Evolutionary conservation across 2,797 vertebrate species (phyloP).

Genomic region (Urophycis tenuis): DNA sequence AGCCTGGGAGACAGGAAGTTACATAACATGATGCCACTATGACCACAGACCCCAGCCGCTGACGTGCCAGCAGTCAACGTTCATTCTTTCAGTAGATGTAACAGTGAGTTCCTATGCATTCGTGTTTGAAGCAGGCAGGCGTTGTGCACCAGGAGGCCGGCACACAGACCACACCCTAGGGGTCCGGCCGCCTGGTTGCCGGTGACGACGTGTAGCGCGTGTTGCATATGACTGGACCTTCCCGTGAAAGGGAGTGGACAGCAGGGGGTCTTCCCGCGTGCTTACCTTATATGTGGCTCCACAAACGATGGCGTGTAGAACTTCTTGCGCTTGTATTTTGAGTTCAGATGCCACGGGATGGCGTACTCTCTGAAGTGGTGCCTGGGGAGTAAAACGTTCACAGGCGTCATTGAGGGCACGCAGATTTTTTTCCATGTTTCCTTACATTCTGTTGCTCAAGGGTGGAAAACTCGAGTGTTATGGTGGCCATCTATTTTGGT

Average conservation of each 20-base stretch:
- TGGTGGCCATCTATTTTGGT: background rate
- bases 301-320: conserved; percentile 83
- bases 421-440: background rate
- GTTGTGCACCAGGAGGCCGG: background rate
- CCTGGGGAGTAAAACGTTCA: conserved; percentile 62
- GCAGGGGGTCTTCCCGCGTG: background rate
- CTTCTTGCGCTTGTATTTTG: conserved; percentile 72
- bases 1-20: conserved; percentile 68
- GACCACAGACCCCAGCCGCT: background rate
- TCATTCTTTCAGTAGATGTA: no score
- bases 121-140: background rate
- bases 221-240: background rate
- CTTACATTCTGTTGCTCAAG: background rate
- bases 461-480: background rate
- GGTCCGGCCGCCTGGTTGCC: background rate
- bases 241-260: background rate
- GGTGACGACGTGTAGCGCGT: background rate
- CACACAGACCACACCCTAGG: background rate
- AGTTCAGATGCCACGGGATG: conserved; percentile 92
- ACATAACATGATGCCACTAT: background rate
- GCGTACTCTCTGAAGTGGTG: conserved; percentile 85
- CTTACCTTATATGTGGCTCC: conserved; percentile 78
- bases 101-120: background rate
- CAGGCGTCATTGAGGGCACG: background rate
- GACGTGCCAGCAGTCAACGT: no score